Percentiles rank a stretch among this genome's conserved stretches.
These are phyloP conservation scores for Caradrina clavipalpis DNA, from an alignment of 2,888 invertebrate species.

Conservation along the genomic window DNA sequence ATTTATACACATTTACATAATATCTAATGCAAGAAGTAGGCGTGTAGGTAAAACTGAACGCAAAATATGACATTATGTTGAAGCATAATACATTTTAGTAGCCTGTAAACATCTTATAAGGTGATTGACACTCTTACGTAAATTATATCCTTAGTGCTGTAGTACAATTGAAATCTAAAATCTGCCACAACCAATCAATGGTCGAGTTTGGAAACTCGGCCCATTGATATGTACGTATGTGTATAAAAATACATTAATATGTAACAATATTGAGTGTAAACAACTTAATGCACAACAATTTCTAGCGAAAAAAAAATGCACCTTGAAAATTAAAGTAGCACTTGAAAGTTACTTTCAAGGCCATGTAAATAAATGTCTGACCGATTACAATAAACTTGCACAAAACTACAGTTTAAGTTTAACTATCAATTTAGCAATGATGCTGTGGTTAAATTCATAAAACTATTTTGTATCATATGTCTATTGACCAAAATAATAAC, in stretches of 20 bases:
- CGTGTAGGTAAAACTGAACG: conserved; percentile 34
- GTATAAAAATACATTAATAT: conserved; percentile 20
- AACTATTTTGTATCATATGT: conserved; percentile 2
- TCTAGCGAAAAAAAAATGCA: conserved; percentile 46
- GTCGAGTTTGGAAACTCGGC: neutral
- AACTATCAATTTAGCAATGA: conserved; percentile 20
- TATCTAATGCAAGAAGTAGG: conserved; percentile 49
- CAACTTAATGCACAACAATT: conserved; percentile 25
- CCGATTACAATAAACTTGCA: conserved; percentile 24
- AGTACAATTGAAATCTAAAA: conserved; percentile 8
- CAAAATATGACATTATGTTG: conserved; percentile 8
- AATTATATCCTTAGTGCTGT: conserved; percentile 10
- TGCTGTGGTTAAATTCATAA: neutral
- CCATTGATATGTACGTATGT: conserved; percentile 4
- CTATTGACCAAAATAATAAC: conserved; percentile 16
- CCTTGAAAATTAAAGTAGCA: conserved; percentile 23
- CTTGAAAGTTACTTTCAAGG: conserved; percentile 1
- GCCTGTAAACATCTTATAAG: neutral
- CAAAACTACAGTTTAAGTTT: conserved; percentile 47
- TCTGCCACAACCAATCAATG: neutral
- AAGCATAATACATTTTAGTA: neutral
- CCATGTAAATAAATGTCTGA: conserved; percentile 18
- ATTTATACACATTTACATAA: conserved; percentile 87
- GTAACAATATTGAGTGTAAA: conserved; percentile 35
- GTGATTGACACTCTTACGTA: conserved; percentile 29